Conservation (phyloP, 2,113 vertebrate genomes). For the Elephantulus edwardii region DNA sequence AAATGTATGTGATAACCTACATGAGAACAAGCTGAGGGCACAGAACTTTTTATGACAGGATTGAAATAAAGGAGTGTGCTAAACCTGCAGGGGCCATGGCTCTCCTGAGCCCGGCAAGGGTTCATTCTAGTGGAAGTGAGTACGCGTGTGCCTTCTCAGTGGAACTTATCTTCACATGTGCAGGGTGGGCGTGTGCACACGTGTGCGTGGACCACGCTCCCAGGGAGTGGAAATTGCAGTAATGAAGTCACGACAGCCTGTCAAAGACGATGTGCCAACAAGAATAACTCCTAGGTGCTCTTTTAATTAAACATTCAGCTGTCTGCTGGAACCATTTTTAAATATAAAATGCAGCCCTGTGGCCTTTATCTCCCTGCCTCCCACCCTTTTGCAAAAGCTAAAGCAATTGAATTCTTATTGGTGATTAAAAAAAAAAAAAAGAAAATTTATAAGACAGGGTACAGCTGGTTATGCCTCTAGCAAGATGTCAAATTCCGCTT, state of each 20-base stretch:
- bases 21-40: neutral
- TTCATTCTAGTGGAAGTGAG: neutral
- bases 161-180: neutral
- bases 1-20: neutral
- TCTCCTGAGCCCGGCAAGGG: neutral
- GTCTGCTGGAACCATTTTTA: constrained; percentile 36
- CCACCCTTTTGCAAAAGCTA: neutral
- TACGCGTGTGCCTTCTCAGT: neutral
- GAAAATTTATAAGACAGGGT: constrained; percentile 61
- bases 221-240: neutral
- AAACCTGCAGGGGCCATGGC: neutral
- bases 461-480: constrained; percentile 75
- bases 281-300: constrained; percentile 51
- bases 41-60: neutral
- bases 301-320: constrained; percentile 76
- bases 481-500: constrained; percentile 76
- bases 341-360: constrained; percentile 11
- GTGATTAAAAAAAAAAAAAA: constrained; percentile 56
- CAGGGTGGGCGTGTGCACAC: neutral
- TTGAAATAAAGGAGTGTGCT: neutral
- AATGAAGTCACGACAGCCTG: constrained; percentile 47
- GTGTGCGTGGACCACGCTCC: neutral
- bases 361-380: constrained; percentile 23
- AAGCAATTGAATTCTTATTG: constrained; percentile 40
- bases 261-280: constrained; percentile 45